These are phyloP conservation scores for Alca torda DNA, from an alignment of 2,797 vertebrate genomes.

Conservation along the genomic window DNA sequence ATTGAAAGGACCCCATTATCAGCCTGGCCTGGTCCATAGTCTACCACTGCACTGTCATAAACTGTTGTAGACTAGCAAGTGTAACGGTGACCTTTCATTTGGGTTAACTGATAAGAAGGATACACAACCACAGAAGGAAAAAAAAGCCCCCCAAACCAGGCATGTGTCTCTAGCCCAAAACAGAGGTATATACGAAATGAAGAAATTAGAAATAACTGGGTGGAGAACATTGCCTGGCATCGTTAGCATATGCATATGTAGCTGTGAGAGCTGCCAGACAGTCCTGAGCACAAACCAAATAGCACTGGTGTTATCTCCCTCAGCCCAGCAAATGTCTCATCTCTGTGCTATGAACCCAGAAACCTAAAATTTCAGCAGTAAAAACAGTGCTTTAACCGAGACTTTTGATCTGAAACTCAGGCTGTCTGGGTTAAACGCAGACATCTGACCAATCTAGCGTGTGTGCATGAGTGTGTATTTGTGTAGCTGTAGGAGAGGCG, in stretches of 20 bases:
- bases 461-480: constrained; percentile 20
- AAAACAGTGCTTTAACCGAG: not conserved
- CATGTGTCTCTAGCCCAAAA: not conserved
- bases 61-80: not conserved
- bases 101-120: not conserved
- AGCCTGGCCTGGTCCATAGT: not conserved
- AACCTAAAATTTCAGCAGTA: not conserved
- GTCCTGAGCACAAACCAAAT: not conserved
- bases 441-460: constrained; percentile 35
- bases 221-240: not conserved
- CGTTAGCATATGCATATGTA: not conserved
- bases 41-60: not conserved
- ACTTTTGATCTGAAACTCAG: constrained; percentile 7
- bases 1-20: not conserved
- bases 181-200: not conserved
- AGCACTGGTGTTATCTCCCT: not conserved
- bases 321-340: not conserved
- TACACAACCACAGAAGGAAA: not conserved
- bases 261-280: not conserved
- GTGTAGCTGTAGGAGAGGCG: not conserved
- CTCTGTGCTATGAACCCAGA: not conserved
- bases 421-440: constrained; percentile 17
- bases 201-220: not conserved
- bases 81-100: not conserved
- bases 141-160: not conserved